A percentile compares a stretch with the other conserved stretches of the same genome.
Evolutionary conservation across 2,888 invertebrate species (phyloP).

Genomic region (Philereme transversata): DNA sequence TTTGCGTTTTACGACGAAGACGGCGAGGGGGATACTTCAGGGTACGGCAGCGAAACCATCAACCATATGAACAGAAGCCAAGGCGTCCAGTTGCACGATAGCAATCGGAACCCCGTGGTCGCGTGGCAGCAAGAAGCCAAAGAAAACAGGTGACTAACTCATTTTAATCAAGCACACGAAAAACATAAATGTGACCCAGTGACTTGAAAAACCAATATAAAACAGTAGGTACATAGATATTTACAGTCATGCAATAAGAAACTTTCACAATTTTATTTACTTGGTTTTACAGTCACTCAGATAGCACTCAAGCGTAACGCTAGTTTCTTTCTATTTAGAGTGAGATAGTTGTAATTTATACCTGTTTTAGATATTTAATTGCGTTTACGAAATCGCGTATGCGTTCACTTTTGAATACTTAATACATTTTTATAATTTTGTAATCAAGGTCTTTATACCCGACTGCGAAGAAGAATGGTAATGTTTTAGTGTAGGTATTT

Average conservation of each 20-base stretch:
- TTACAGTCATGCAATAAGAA: slow-evolving; percentile 32
- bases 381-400: slow-evolving; percentile 12
- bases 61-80: slow-evolving; percentile 76
- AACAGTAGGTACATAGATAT: slow-evolving; percentile 3
- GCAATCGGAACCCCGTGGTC: slow-evolving; percentile 61
- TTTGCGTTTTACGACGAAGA: slow-evolving; percentile 80
- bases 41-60: slow-evolving; percentile 91
- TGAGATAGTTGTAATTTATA: slow-evolving; percentile 29
- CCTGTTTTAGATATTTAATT: slow-evolving; percentile 25
- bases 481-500: no score
- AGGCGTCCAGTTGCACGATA: slow-evolving; percentile 53
- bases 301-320: slow-evolving; percentile 37
- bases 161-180: slow-evolving; percentile 23
- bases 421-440: slow-evolving; percentile 9
- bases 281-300: slow-evolving; percentile 28
- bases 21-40: slow-evolving; percentile 91
- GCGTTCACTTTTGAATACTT: slow-evolving; percentile 9
- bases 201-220: slow-evolving; percentile 23
- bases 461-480: no score
- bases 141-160: slow-evolving; percentile 60
- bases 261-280: slow-evolving; percentile 36
- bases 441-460: not conserved
- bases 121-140: slow-evolving; percentile 76
- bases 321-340: slow-evolving; percentile 35
- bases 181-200: slow-evolving; percentile 27